phyloP scores from a whole-genome alignment of 2,888 invertebrate genomes.

The Epiblema foenella region DNA sequence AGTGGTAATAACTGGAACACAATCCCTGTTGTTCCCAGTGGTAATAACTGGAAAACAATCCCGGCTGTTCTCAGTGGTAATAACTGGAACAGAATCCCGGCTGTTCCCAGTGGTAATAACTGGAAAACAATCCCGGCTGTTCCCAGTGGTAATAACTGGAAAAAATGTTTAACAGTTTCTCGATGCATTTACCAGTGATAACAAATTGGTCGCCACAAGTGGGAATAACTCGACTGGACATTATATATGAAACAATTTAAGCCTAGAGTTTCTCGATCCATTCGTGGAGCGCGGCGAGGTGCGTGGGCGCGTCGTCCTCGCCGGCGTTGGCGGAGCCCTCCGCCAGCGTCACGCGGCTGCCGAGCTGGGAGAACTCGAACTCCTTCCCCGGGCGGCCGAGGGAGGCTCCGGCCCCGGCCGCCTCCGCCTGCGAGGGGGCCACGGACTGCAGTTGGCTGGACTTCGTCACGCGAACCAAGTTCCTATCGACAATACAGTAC shows the following conservation, averaged over 20 bases:
- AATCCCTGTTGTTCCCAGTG: no score
- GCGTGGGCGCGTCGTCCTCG: constrained; percentile 85
- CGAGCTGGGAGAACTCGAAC: constrained; percentile 92
- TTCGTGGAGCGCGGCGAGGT: constrained; percentile 87
- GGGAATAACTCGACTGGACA: no score
- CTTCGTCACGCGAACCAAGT: constrained; percentile 93
- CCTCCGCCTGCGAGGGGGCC: constrained; percentile 86
- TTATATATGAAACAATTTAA: background rate
- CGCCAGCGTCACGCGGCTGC: constrained; percentile 88
- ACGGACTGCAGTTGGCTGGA: constrained; percentile 92
- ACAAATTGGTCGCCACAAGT: no score
- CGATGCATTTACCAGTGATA: no score
- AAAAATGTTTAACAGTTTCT: no score
- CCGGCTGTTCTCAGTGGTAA: no score
- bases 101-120: no score
- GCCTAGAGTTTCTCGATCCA: constrained; percentile 88
- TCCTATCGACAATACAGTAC: constrained; percentile 82
- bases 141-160: no score
- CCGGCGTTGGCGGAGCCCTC: constrained; percentile 86
- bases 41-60: no score
- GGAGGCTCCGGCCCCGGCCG: constrained; percentile 67
- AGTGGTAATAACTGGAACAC: no score
- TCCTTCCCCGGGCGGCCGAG: constrained; percentile 92
- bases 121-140: no score
- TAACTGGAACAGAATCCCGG: no score